Evolutionary conservation across 2,888 invertebrate species (phyloP), one percentile per base, ranked within the genome.

Genomic region (Caenorhabditis sp.): DNA sequence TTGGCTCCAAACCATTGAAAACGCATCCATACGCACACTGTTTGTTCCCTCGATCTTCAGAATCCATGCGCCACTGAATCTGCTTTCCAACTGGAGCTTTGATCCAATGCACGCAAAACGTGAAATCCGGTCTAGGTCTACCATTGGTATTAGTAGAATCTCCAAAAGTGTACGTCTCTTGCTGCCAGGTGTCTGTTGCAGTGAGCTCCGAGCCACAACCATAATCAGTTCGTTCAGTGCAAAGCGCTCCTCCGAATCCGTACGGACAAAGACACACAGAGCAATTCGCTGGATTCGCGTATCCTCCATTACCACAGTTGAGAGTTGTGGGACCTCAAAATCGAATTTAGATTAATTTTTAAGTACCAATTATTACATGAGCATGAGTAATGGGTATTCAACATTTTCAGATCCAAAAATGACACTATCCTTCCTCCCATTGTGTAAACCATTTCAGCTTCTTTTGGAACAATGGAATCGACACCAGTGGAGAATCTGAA

Each of bases 261-360:
- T 76, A 80, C 0, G 90, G 90, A 69, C 90, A 90, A 4, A 84
- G 73, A 56, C 90, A 90, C 14, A 56, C 58, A 0, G 47, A 41
- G 64, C 90, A 90, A 31, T 89, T 79, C 59, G 89, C 87, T 26
- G 90, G 89, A 47, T 90, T 87, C n/a, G 89, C 64, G 64, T 90
- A 90, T 4, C 90, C 90, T 3, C 87, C 87, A 58, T 88, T 88
- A 31, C 74, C 68, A 68, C 90, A 90, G n/a, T 41, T 70, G 4
- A 89, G 74, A 28, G 64, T 8, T 0, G 59, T 56, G 14, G 54
- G 26, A 35, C 80, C 64, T 59, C 49, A 19, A 51, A 22, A 19
- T 0, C n/a, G 19, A 38, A 38, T 38, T 6, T 10, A 12, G n/a
- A n/a, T 16, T 16, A n/a, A n/a, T 6, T 16, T 5, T 12, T 12